Base-by-base conservation (phyloP, 2,113 vertebrate genomes). In the Bubo bubo region DNA sequence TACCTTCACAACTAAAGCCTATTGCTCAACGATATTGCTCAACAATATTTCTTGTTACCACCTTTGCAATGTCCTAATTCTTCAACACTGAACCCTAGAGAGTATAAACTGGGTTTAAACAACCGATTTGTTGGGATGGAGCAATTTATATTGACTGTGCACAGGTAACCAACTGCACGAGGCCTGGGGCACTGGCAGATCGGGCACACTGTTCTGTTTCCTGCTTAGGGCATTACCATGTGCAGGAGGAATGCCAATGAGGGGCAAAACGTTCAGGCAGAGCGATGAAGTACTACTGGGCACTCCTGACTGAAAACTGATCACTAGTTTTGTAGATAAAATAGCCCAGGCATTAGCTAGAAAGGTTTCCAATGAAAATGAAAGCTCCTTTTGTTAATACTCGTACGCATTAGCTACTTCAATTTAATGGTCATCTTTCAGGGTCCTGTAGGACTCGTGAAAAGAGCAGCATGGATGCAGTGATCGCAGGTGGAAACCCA, bases 401-500 rank as follows among this genome's bases (percentile, higher is more conserved):
- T 26, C 27, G 32, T 28, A n/a, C 0, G 1, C 52, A n/a, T 39
- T 28, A 74, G 30, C 27, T 37, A n/a, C 37, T 50, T 53, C 0
- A 9, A 21, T 59, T n/a, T 70, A 6, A 8, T 4, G 9, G 56
- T n/a, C 37, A 41, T n/a, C 47, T 45, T 79, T 21, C 14, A 26
- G 28, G 19, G n/a, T 26, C 37, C 24, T 14, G 58, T 14, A 37
- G 75, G 32, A 28, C 21, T 68, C 10, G 4, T 4, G 23, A 56
- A 13, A 35, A 63, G 67, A 45, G 47, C 1, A 1, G 34, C 34
- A 30, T 1, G 2, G 55, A 5, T 28, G 4, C 45, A 20, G 41
- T 1, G 62, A 3, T 2, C 3, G 62, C 30, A 35, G n/a, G 47
- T 67, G 63, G 58, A 39, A 79, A 58, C 32, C 1, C 50, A 14